phyloP scores from a whole-genome alignment of 2,797 vertebrate species.

The Platyrinchus mystaceus region DNA sequence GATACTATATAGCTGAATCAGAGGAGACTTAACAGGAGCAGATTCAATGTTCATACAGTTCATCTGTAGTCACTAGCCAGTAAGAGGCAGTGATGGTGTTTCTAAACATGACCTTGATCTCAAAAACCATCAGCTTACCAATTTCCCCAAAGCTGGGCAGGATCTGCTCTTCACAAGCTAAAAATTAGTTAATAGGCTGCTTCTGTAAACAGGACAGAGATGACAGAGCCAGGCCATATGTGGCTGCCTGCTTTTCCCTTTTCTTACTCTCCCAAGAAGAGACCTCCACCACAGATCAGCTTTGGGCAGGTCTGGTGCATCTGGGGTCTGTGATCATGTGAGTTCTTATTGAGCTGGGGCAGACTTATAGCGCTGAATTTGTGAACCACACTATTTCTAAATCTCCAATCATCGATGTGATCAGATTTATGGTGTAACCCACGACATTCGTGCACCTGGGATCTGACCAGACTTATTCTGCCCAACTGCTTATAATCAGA shows the following conservation, averaged over 20 bases:
- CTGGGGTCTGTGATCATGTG: rapidly evolving
- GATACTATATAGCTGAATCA: not conserved
- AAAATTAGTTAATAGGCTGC: not conserved
- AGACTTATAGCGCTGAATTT: not conserved
- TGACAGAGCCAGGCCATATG: not conserved
- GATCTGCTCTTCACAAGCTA: not conserved
- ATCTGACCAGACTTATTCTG: not conserved
- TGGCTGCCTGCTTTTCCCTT: not conserved
- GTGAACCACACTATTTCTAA: rapidly evolving
- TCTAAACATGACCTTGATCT: not conserved
- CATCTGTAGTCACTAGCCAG: not conserved
- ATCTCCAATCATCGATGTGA: rapidly evolving
- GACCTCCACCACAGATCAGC: not conserved
- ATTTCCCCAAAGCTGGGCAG: not conserved
- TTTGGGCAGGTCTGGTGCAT: not conserved
- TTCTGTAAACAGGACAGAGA: not conserved
- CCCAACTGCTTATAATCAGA: not conserved
- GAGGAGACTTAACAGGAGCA: not conserved
- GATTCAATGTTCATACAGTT: not conserved
- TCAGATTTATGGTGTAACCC: not conserved
- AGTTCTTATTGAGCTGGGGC: rapidly evolving
- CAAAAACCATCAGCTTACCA: not conserved
- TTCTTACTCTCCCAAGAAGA: not conserved
- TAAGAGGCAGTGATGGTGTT: not conserved
- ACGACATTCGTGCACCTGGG: not conserved